phyloP scores from a whole-genome alignment of 2,797 vertebrate genomes.

The Acanthurus lineatus region DNA sequence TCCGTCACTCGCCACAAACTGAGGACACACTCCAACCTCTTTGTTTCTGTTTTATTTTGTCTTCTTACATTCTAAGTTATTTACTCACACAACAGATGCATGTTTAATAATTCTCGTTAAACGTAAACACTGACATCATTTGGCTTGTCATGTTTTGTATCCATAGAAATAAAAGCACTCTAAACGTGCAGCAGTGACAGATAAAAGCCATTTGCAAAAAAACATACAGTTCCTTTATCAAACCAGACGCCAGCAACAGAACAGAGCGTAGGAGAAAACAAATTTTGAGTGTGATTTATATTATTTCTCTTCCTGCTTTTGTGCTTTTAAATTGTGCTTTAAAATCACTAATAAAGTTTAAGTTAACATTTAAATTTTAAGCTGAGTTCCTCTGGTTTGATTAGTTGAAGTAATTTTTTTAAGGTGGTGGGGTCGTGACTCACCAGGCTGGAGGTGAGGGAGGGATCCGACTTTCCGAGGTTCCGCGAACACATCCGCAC shows the following conservation, averaged over 20 bases:
- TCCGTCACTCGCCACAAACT: neutral
- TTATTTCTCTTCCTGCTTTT: neutral
- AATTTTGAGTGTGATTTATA: too few species aligned
- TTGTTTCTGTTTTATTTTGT: neutral
- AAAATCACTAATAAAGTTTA: neutral
- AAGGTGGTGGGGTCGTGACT: constrained; percentile 71
- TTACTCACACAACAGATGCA: neutral
- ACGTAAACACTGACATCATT: too few species aligned
- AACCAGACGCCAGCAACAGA: neutral
- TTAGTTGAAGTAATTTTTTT: too few species aligned
- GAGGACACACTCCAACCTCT: neutral
- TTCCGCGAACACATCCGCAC: constrained; percentile 92
- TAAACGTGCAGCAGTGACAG: constrained; percentile 26
- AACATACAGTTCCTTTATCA: neutral
- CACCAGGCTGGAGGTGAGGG: constrained; percentile 92
- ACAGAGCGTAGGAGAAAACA: neutral
- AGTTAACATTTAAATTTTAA: neutral
- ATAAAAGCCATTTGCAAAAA: constrained; percentile 17
- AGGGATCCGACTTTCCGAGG: constrained; percentile 95
- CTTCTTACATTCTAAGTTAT: neutral
- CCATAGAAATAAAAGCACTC: constrained; percentile 3
- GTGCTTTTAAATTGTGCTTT: neutral
- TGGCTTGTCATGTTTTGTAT: neutral
- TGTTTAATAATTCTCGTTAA: neutral
- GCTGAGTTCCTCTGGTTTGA: too few species aligned